Evolutionary conservation across 2,113 vertebrate species (phyloP).

Genomic region (Peromyscus polionotus): DNA sequence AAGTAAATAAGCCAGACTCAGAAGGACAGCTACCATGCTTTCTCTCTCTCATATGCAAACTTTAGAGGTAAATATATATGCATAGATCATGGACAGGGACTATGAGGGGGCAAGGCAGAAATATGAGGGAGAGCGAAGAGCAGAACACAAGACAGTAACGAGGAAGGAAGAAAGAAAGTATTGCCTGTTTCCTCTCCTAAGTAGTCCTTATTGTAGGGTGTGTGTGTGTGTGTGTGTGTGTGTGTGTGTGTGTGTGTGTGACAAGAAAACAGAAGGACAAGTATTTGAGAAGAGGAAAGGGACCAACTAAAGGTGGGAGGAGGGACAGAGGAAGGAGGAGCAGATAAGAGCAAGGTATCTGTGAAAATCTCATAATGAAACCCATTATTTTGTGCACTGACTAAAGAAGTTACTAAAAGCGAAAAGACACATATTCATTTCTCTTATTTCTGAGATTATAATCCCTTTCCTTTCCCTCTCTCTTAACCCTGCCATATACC

Average conservation of each 20-base stretch:
- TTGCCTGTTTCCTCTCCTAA: not conserved
- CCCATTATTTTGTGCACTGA: not conserved
- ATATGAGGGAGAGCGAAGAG: not conserved
- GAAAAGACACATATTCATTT: not conserved
- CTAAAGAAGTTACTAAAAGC: not conserved
- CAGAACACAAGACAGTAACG: not conserved
- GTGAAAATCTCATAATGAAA: not conserved
- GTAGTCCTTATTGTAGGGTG: not conserved
- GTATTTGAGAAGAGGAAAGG: not conserved
- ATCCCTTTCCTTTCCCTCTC: not conserved
- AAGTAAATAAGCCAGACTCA: not conserved
- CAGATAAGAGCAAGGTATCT: not conserved
- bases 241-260: no score
- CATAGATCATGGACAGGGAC: not conserved
- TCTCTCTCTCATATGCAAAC: not conserved
- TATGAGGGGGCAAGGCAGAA: no score
- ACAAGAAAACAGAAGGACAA: not conserved
- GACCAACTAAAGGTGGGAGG: not conserved
- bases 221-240: not conserved
- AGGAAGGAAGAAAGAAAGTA: not conserved
- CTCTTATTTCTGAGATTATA: not conserved
- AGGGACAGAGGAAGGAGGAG: not conserved
- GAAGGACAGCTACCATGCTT: no score
- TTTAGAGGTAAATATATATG: not conserved
- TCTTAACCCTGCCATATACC: not conserved